Evolutionary conservation across 2,797 vertebrate species (phyloP).

Genomic region (Mallotus villosus): DNA sequence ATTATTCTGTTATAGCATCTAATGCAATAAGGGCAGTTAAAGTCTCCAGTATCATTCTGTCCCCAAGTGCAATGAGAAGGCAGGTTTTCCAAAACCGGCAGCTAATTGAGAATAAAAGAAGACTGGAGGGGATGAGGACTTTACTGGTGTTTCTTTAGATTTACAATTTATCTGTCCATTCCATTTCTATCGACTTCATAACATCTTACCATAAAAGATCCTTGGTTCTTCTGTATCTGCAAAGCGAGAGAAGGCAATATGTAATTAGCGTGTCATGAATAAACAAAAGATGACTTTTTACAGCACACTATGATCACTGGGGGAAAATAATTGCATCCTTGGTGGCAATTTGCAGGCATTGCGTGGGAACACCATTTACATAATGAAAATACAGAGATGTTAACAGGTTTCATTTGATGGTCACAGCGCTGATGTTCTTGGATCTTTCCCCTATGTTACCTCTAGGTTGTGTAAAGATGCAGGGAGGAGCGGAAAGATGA

Average conservation of each 20-base stretch:
- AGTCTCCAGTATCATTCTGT: conserved; percentile 84
- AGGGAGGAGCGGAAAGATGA: conserved; percentile 25
- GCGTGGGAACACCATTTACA: conserved; percentile 99
- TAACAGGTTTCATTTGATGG: conserved; percentile 98
- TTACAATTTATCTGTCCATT: background rate
- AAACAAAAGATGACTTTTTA: conserved; percentile 89
- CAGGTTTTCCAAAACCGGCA: conserved; percentile 88
- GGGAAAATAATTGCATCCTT: conserved; percentile 99
- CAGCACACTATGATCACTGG: conserved; percentile 99
- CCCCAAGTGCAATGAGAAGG: conserved; percentile 90
- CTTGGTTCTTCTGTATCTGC: conserved; percentile 99
- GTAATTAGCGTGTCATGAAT: conserved; percentile 99
- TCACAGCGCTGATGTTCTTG: conserved; percentile 92
- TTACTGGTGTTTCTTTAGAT: conserved; percentile 53
- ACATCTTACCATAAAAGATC: conserved; percentile 99
- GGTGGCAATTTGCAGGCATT: conserved; percentile 98
- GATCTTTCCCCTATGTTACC: conserved; percentile 87
- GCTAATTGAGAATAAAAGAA: conserved; percentile 84
- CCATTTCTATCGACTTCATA: conserved; percentile 76
- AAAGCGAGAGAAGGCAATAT: conserved; percentile 83
- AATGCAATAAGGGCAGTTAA: conserved; percentile 96
- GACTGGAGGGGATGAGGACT: conserved; percentile 75
- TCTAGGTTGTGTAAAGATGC: conserved; percentile 89
- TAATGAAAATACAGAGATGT: conserved; percentile 99
- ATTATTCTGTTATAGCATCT: conserved; percentile 95